These are phyloP conservation scores for Budorcas taxicolor DNA, from an alignment of 2,113 vertebrate species.

Conservation along the genomic window DNA sequence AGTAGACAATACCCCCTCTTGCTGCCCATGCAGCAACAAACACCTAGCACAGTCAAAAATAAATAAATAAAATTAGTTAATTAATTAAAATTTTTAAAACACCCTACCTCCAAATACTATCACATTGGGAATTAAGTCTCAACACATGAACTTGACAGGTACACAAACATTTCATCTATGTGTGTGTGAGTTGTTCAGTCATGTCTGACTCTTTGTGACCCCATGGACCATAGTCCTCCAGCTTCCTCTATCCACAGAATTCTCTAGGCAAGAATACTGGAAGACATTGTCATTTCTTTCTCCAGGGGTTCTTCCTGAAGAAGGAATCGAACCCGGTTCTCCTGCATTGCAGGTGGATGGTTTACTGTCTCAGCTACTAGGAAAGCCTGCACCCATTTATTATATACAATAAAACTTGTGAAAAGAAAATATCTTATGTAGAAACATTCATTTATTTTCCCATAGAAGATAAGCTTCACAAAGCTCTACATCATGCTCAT, in stretches of 20 bases:
- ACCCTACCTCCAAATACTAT: background rate
- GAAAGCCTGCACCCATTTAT: background rate
- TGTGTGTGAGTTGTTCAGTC: background rate
- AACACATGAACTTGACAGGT: background rate
- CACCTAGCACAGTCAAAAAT: background rate
- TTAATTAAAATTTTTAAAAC: background rate
- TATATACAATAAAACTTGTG: background rate
- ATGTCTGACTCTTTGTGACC: background rate
- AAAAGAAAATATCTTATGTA: background rate
- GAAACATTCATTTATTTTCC: background rate
- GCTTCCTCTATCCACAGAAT: background rate
- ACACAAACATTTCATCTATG: background rate
- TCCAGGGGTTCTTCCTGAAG: background rate
- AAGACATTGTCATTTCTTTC: background rate
- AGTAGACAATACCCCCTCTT: background rate
- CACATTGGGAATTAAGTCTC: background rate
- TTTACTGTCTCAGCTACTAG: background rate
- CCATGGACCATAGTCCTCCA: background rate
- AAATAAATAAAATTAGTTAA: background rate
- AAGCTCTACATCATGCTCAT: background rate
- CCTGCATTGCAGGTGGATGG: background rate
- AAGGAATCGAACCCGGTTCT: rapidly evolving
- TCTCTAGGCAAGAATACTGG: background rate
- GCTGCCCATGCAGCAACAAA: background rate
- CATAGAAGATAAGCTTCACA: background rate